A percentile compares a stretch with the other conserved stretches of the same genome.
These are phyloP conservation scores for Hylaeus anthracinus DNA, from an alignment of 1,140 invertebrate species.

Conservation along the genomic window DNA sequence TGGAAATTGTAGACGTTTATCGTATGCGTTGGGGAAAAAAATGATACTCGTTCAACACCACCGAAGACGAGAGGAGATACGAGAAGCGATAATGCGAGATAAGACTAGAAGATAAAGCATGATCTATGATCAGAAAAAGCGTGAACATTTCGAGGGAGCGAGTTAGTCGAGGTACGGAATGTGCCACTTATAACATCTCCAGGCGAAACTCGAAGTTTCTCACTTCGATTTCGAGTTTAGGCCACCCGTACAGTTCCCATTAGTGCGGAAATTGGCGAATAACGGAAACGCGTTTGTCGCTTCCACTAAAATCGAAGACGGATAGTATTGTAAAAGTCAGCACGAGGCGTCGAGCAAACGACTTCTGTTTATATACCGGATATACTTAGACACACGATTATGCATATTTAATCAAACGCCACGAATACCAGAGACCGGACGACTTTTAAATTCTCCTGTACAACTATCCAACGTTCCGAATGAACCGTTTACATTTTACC, in stretches of 20 bases:
- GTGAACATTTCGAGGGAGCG: neutral
- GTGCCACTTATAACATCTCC: neutral
- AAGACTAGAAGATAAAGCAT: constrained; percentile 22
- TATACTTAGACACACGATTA: neutral
- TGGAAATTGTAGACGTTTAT: neutral
- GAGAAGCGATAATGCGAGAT: constrained; percentile 26
- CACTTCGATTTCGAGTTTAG: neutral
- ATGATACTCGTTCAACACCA: neutral
- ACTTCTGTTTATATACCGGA: too few species aligned
- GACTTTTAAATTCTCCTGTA: too few species aligned
- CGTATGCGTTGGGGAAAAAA: neutral
- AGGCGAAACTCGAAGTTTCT: neutral
- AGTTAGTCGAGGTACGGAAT: neutral
- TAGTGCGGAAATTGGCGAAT: neutral
- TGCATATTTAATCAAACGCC: neutral
- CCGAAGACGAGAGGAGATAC: constrained; percentile 9
- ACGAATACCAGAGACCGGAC: neutral
- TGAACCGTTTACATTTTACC: neutral
- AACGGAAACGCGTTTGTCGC: neutral
- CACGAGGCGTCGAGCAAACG: too few species aligned
- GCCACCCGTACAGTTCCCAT: neutral
- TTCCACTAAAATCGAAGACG: too few species aligned
- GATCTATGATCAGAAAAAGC: constrained; percentile 26
- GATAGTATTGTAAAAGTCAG: too few species aligned
- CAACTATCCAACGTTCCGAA: neutral